A percentile compares a stretch with the other conserved stretches of the same genome.
Evolutionary conservation across 2,888 invertebrate genomes (phyloP).

Genomic region (Yponomeuta malinellus): DNA sequence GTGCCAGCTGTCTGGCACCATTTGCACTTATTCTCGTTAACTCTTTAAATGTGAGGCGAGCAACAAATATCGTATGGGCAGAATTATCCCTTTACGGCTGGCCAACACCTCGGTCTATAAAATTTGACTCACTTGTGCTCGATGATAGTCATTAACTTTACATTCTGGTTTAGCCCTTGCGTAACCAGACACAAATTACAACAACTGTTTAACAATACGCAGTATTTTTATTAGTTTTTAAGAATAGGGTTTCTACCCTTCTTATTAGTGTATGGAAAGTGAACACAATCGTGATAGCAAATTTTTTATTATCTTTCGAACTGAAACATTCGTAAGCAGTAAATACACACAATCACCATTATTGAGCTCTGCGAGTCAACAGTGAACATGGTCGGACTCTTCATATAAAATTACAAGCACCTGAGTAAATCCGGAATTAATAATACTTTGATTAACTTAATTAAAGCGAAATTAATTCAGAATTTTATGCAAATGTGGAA

Average conservation of each 20-base stretch:
- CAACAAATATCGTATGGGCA: background rate
- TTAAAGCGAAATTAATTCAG: background rate
- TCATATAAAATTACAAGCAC: too few relatives aligned
- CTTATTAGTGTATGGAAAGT: too few relatives aligned
- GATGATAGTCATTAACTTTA: background rate
- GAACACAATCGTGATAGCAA: too few relatives aligned
- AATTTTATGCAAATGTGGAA: background rate
- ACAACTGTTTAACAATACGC: background rate
- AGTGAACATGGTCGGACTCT: too few relatives aligned
- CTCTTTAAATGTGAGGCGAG: conserved; percentile 35
- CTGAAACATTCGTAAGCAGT: too few relatives aligned
- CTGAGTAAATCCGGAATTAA: background rate
- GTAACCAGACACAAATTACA: background rate
- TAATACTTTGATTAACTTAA: background rate
- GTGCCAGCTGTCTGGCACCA: conserved; percentile 43
- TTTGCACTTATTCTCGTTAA: conserved; percentile 46
- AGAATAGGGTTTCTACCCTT: background rate
- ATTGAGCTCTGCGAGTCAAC: too few relatives aligned
- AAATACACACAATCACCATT: too few relatives aligned
- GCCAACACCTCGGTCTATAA: background rate
- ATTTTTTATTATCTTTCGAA: too few relatives aligned
- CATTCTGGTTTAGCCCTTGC: background rate
- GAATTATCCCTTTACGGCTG: background rate
- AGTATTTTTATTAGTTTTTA: background rate
- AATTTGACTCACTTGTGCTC: background rate